These are phyloP conservation scores for Sminthurinus signatus DNA, from an alignment of 1,140 invertebrate species.

Conservation along the genomic window DNA sequence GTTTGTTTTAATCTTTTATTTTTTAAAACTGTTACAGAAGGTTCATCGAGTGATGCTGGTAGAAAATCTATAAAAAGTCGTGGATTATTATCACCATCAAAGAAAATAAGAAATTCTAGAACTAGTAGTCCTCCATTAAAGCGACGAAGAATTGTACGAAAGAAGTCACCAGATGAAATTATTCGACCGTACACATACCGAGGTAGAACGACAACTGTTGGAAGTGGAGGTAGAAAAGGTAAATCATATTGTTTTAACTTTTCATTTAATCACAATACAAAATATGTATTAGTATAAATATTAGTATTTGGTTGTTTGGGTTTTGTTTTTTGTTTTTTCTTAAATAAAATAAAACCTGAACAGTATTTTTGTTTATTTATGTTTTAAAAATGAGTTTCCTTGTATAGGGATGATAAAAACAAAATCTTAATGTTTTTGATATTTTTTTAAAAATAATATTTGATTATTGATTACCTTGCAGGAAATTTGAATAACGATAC, in stretches of 20 bases:
- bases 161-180: conserved; percentile 33
- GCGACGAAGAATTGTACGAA: conserved; percentile 16
- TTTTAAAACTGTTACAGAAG: conserved; percentile 1
- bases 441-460: too few relatives aligned
- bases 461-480: too few relatives aligned
- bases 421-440: too few relatives aligned
- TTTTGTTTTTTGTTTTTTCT: too few relatives aligned
- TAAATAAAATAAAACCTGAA: too few relatives aligned
- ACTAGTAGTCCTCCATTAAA: conserved; percentile 17
- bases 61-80: conserved; percentile 10
- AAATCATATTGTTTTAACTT: neutral
- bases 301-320: too few relatives aligned
- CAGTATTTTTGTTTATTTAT: too few relatives aligned
- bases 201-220: too few relatives aligned
- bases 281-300: too few relatives aligned
- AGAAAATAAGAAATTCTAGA: neutral
- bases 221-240: conserved; percentile 5
- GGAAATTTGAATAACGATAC: conserved; percentile 1
- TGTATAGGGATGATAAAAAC: too few relatives aligned
- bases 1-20: neutral
- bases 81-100: conserved; percentile 1
- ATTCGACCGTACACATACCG: conserved; percentile 12
- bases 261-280: too few relatives aligned
- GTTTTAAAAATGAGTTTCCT: too few relatives aligned
- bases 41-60: conserved; percentile 17